Evolutionary conservation across 2,888 invertebrate genomes (phyloP).

Genomic region (Drymonia ruficornis): DNA sequence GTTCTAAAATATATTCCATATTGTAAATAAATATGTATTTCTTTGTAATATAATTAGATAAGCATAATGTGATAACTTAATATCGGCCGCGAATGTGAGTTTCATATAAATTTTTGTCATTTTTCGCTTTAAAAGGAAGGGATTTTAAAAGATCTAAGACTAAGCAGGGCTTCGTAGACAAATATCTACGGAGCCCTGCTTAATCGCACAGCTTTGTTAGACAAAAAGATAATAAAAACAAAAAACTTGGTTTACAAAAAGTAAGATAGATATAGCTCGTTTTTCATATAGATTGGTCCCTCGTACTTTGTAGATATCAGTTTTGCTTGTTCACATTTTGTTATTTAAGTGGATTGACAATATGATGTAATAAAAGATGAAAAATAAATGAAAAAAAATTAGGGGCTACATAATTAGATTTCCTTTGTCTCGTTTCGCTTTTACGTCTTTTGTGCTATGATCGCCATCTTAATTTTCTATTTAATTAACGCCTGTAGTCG

Average conservation of each 20-base stretch:
- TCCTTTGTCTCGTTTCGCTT: too few species aligned
- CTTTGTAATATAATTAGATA: slow-evolving; percentile 28
- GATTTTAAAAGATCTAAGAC: too few species aligned
- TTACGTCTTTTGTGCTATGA: too few species aligned
- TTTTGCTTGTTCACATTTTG: slow-evolving; percentile 15
- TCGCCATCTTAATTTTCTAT: too few species aligned
- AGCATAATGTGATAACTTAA: slow-evolving; percentile 51
- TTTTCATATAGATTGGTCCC: not conserved
- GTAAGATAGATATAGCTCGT: too few species aligned
- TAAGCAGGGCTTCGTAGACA: too few species aligned
- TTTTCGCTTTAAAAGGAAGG: slow-evolving; percentile 6
- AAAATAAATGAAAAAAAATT: slow-evolving; percentile 1
- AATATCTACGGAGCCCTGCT: too few species aligned
- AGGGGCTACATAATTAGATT: not conserved
- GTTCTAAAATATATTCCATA: slow-evolving; percentile 26
- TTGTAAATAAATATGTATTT: slow-evolving; percentile 35
- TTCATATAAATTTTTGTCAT: slow-evolving; percentile 21
- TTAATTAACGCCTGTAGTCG: too few species aligned
- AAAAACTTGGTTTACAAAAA: too few species aligned
- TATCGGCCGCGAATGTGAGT: slow-evolving; percentile 25
- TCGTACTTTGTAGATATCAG: not conserved
- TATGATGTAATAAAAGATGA: slow-evolving; percentile 34
- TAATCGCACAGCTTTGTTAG: too few species aligned
- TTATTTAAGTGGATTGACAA: slow-evolving; percentile 48
- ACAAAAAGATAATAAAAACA: too few species aligned